Base-by-base conservation (phyloP, 2,113 vertebrate genomes). In the Hippocampus mohnikei region DNA sequence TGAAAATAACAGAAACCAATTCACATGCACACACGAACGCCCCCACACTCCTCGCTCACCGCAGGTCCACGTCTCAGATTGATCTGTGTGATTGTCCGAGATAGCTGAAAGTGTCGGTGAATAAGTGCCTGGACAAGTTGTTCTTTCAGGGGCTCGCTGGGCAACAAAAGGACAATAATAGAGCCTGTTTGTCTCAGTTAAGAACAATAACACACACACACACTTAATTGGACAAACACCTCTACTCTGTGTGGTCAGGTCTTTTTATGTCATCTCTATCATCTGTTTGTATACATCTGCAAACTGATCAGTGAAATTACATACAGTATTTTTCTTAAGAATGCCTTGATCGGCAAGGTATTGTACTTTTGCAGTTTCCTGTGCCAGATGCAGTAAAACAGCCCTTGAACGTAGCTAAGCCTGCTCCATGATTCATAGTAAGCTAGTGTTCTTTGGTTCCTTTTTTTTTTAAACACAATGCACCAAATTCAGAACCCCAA, bases 101-200 rank as follows among this genome's bases (percentile, higher is more conserved):
- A 87, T 84, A 85, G 83, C 84, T 68, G 16, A n/a, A 71, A 85
- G 77, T 64, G 72, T 46, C 27, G 70, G 77, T 66, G 85, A 91
- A 81, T 87, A 89, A 88, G 85, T 83, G 87, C 84, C 72, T n/a
- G 83, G 83, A 90, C 87, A 88, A 90, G 86, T 86, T 86, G 83
- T 87, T 90, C 86, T 88, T 89, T 88, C 76, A 86, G 80, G 69
- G 81, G 76, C 79, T 74, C 67, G 80, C 69, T 67, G n/a, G 81
- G 78, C 85, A 85, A 90, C 87, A 90, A 90, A 86, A 75, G 89
- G 55, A 68, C 70, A 67, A 78, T 88, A 90, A 90, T 90, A 85
- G 86, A 84, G 85, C 74, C 84, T 83, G 84, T 90, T 89, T 89
- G 88, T 89, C 89, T 89, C 87, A 74, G 84, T 90, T 90, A 89